A percentile compares a stretch with the other conserved stretches of the same genome.
phyloP scores from a whole-genome alignment of 2,797 vertebrate genomes.

The Melanotaenia trifasciata region DNA sequence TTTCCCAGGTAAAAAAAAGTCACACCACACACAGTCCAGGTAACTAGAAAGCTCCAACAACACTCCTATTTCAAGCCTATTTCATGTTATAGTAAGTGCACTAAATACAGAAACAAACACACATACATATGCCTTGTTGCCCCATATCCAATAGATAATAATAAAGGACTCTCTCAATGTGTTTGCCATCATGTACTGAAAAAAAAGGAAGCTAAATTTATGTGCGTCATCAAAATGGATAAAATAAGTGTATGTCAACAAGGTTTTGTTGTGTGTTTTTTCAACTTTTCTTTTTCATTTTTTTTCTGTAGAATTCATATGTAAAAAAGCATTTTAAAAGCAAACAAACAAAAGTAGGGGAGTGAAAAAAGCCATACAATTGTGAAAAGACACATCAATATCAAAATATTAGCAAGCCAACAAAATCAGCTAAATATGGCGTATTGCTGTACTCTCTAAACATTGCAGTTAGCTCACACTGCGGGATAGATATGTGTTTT shows the following conservation, averaged over 20 bases:
- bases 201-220: slow-evolving; percentile 66
- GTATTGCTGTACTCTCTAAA: slow-evolving; percentile 86
- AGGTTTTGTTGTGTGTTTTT: slow-evolving; percentile 64
- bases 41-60: slow-evolving; percentile 85
- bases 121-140: slow-evolving; percentile 79
- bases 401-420: slow-evolving; percentile 83
- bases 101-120: slow-evolving; percentile 84
- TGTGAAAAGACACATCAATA: slow-evolving; percentile 78
- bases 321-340: slow-evolving; percentile 75
- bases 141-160: slow-evolving; percentile 77
- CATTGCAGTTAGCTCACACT: slow-evolving; percentile 80
- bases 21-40: slow-evolving; percentile 85
- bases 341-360: slow-evolving; percentile 74
- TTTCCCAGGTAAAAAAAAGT: slow-evolving; percentile 82
- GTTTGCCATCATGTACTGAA: slow-evolving; percentile 79
- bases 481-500: slow-evolving; percentile 82
- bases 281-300: slow-evolving; percentile 47
- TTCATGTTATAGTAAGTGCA: slow-evolving; percentile 87
- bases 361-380: slow-evolving; percentile 72
- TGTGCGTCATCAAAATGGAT: slow-evolving; percentile 77
- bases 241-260: slow-evolving; percentile 79
- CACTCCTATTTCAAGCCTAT: slow-evolving; percentile 88
- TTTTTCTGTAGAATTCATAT: slow-evolving; percentile 54
- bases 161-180: slow-evolving; percentile 78
- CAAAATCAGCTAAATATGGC: slow-evolving; percentile 82